These are phyloP conservation scores for Triplophysa siluroides DNA, from an alignment of 2,113 vertebrate genomes.

Conservation along the genomic window DNA sequence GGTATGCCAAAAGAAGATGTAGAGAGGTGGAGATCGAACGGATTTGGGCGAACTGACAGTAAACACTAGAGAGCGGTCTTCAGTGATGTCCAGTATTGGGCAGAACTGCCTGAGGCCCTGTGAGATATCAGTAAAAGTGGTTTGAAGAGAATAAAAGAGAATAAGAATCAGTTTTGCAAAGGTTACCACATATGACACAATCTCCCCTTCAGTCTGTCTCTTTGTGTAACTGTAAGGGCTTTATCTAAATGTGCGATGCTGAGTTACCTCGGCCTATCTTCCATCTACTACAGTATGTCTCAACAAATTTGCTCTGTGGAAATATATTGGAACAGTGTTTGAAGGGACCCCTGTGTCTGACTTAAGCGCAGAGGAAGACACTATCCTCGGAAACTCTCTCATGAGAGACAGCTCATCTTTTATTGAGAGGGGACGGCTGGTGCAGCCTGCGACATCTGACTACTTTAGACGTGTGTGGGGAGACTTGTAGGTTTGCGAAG, in stretches of 20 bases:
- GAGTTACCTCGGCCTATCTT: not conserved
- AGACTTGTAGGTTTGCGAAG: conserved; percentile 38
- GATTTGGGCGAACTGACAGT: not conserved
- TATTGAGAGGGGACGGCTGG: conserved; percentile 36
- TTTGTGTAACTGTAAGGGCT: conserved; percentile 20
- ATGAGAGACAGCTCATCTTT: conserved; percentile 22
- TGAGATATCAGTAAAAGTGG: conserved; percentile 46
- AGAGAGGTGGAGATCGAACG: not conserved
- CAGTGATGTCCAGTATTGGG: conserved; percentile 8
- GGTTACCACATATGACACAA: conserved; percentile 40
- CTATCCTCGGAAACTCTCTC: conserved; percentile 6
- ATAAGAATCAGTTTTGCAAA: conserved; percentile 39
- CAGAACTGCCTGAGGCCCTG: conserved; percentile 25
- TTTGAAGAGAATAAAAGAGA: conserved; percentile 38
- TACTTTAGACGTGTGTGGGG: conserved; percentile 31
- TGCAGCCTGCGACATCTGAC: conserved; percentile 12
- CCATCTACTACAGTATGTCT: not conserved
- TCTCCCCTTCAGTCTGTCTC: conserved; percentile 7
- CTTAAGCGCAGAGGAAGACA: not conserved
- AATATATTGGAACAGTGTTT: conserved; percentile 24
- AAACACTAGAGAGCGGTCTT: conserved; percentile 4
- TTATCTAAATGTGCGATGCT: conserved; percentile 28
- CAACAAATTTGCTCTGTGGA: conserved; percentile 9
- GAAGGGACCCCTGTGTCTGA: conserved; percentile 22
- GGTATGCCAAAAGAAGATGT: not conserved